Base-by-base conservation (phyloP, 2,888 invertebrate species). In the Ennomos quercinarius region DNA sequence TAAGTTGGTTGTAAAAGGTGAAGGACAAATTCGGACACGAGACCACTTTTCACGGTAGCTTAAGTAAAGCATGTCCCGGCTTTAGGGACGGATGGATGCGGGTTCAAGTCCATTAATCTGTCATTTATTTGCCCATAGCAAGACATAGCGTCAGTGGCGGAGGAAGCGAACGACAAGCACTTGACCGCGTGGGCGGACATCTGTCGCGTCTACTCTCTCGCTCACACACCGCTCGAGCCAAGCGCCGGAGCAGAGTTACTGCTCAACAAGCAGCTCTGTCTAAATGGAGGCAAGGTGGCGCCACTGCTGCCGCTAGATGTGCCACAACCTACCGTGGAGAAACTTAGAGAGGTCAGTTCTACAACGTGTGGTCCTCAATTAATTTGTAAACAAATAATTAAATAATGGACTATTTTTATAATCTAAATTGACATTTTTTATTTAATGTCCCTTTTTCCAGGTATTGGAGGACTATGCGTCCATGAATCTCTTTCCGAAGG, bases 91-190 rank as follows among this genome's bases (percentile, higher is more conserved):
- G n/a, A n/a, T n/a, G n/a, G n/a, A n/a, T n/a, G n/a, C n/a, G n/a
- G n/a, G n/a, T n/a, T n/a, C n/a, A n/a, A n/a, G n/a, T n/a, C n/a
- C n/a, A n/a, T n/a, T n/a, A n/a, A n/a, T n/a, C n/a, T n/a, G n/a
- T n/a, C n/a, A n/a, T n/a, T n/a, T n/a, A n/a, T n/a, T n/a, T n/a
- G n/a, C 27, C 27, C 4, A 27, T 27, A 97, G 97, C 91, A 94
- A 44, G 97, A 98, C 88, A 95, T 97, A 88, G 94, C 94, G 1
- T 94, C 95, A 9, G 95, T 97, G 6, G 96, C 97, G 0, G 97
- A 98, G 72, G 98, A 98, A 76, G 97, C 97, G 0, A 98, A 98
- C 84, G 98, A 98, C 86, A 98, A 98, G 81, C 98, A 98, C 84
- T 94, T 98, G 90, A 95, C 94, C 0, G 98, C 98, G 12, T 98